Percentiles rank a stretch among this genome's conserved stretches.
phyloP scores from a whole-genome alignment of 1,140 invertebrate genomes.

The Drosophila kurseongensis region DNA sequence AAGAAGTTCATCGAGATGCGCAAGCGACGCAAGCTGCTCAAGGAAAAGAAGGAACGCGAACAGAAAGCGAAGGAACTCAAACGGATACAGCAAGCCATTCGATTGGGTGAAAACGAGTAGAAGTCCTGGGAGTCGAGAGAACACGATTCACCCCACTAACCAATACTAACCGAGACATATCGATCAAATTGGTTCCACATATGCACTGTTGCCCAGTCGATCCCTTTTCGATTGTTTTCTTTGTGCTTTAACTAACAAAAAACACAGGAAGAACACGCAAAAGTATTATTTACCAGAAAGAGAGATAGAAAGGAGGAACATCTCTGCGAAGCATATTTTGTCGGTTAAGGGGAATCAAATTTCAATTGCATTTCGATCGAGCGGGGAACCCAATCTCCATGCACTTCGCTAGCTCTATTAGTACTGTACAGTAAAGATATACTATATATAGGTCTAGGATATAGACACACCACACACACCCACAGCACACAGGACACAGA shows the following conservation, averaged over 20 bases:
- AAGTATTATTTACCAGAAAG: conserved; percentile 69
- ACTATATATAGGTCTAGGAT: conserved; percentile 64
- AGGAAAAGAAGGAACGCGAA: conserved; percentile 47
- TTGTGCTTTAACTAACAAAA: conserved; percentile 14
- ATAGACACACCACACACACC: conserved; percentile 46
- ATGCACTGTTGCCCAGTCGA: conserved; percentile 43
- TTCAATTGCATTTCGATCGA: conserved; percentile 50
- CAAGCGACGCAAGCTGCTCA: conserved; percentile 70
- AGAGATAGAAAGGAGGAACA: conserved; percentile 22
- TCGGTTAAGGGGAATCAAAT: conserved; percentile 36
- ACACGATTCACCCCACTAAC: conserved; percentile 27
- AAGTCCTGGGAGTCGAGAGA: neutral
- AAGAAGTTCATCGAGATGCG: conserved; percentile 74
- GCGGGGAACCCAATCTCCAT: conserved; percentile 30
- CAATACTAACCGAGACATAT: conserved; percentile 60
- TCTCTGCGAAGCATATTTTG: conserved; percentile 14
- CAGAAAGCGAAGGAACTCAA: conserved; percentile 63
- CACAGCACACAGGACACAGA: conserved; percentile 17
- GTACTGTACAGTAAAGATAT: conserved; percentile 76
- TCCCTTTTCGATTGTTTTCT: conserved; percentile 41
- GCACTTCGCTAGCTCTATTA: conserved; percentile 59
- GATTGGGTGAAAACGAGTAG: conserved; percentile 65
- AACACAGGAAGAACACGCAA: conserved; percentile 31
- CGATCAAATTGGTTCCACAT: conserved; percentile 48
- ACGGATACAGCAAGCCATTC: conserved; percentile 71